Evolutionary conservation across 2,113 vertebrate species (phyloP), one percentile per base, ranked within the genome.

Genomic region (Istiophorus platypterus): DNA sequence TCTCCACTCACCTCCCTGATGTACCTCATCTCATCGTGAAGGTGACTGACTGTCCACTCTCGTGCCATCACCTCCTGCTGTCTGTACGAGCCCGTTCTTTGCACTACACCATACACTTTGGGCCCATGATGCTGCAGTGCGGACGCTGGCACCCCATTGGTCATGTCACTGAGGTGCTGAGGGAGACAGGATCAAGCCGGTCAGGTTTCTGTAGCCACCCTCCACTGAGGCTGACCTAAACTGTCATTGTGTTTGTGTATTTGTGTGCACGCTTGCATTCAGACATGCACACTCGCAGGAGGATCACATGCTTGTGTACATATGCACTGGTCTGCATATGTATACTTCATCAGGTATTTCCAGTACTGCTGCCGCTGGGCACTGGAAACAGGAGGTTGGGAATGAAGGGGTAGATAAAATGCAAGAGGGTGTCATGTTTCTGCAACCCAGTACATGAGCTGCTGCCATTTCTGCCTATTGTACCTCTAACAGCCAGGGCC

Each of bases 21-120:
- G 93, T 99, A 99, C 84, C 90, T 97, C 98, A 99, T 99, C 89
- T 99, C 98, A 86, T 99, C 97, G 56, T 96, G 97, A 88, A 99
- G 93, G 90, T 99, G 97, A 92, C 80, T 94, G 88, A 95, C 93
- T n/a, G 97, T 96, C 97, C 96, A 98, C 72, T 98, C 97, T 17
- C 96, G 96, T 12, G 98, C 97, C 94, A 97, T 97, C 95, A 97
- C 97, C 93, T 99, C 97, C 90, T 95, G 97, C 91, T 96, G 95
- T 78, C 95, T 95, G 72, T 96, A 96, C n/a, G 95, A 89, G 83
- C 96, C 95, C 0, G 95, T 95, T 90, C 96, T 92, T 84, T 96
- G 97, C 70, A 98, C 97, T 0, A 97, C 95, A 0, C 96, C 98
- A 15, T 97, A 98, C 52, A 97, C 96, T 91, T 96, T 96, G 24